Evolutionary conservation across 2,797 vertebrate species (phyloP), one percentile per base, ranked within the genome.

Genomic region (Gallinago stenura): DNA sequence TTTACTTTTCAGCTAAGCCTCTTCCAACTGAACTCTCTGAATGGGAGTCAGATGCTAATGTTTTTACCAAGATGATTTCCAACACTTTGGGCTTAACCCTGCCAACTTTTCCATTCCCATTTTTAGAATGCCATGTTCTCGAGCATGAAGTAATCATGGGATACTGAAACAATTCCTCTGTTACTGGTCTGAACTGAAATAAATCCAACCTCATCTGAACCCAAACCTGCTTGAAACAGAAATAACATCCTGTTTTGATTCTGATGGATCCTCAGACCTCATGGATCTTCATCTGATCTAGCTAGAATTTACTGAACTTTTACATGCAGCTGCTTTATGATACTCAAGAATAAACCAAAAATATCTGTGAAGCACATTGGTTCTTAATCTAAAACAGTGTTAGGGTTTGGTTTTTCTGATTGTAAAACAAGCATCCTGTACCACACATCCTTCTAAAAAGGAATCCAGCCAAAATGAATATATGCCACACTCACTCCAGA

Each of bases 341-440:
- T 33, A 18, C 4, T 51, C 20, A 53, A 13, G 22, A 25, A 39
- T 51, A 60, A 83, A 8, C 30, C 24, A 22, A 81, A 71, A 71
- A 22, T 9, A 51, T 9, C 21, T 30, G 1, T 19, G 30, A 64
- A 81, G 30, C 11, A 28, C 24, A 26, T 1, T 15, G 22, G n/a
- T 54, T 71, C 21, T 53, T 68, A 26, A 82, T 43, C 54, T 65
- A 66, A 46, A 93, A 10, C 43, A 58, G 3, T 7, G 2, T 12
- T 4, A 1, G 6, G 10, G 2, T 4, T 0, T 37, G 45, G 41
- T 62, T 66, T 17, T 45, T 21, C 1, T 18, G 3, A 6, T 5
- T 45, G 13, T 62, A 70, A 71, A 57, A 48, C 10, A 75, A 51
- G 57, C 18, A 68, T 1, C n/a, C 24, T 11, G 7, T 45, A 62